Percentiles rank a stretch among this genome's conserved stretches.
phyloP scores from a whole-genome alignment of 2,113 vertebrate genomes.

The Arizona elegans region DNA sequence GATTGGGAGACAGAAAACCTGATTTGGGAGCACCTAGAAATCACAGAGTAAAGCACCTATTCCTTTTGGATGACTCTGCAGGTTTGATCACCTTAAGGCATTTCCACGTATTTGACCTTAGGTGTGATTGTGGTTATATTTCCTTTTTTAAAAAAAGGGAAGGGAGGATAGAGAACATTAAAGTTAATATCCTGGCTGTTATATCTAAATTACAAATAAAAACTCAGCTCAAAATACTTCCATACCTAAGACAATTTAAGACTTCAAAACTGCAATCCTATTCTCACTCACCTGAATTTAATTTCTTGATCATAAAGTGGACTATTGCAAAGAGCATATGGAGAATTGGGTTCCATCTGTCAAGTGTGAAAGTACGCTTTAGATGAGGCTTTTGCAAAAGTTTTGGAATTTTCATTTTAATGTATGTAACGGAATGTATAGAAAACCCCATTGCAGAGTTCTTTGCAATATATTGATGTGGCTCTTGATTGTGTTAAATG shows the following conservation, averaged over 20 bases:
- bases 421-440: background rate
- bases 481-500: background rate
- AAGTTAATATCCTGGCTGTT: background rate
- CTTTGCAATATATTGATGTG: background rate
- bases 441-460: background rate
- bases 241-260: background rate
- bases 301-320: background rate
- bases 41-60: background rate
- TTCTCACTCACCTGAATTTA: background rate
- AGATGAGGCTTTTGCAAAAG: background rate
- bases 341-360: background rate
- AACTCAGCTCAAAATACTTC: background rate
- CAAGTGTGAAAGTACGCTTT: background rate
- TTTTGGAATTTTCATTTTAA: background rate
- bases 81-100: background rate
- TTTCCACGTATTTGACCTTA: background rate
- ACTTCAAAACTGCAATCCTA: background rate
- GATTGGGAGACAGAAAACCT: background rate
- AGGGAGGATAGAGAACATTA: too few relatives aligned
- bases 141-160: background rate
- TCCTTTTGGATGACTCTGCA: background rate
- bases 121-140: background rate
- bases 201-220: background rate
- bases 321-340: background rate
- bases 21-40: background rate